Conservation (phyloP, 2,113 vertebrate species). For the Channa argus region DNA sequence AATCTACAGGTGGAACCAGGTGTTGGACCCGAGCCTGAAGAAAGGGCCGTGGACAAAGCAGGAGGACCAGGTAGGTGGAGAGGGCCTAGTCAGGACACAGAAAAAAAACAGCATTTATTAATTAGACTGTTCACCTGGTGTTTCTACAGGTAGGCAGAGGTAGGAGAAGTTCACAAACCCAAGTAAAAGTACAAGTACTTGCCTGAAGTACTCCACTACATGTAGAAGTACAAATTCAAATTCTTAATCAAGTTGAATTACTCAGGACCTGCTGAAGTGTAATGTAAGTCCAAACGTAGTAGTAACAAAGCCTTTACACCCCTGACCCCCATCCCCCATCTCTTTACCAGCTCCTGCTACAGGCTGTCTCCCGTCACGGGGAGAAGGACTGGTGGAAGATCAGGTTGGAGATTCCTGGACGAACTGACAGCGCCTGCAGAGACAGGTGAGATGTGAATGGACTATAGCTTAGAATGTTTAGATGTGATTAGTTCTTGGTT, state of each 20-base stretch:
- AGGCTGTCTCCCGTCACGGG: slow-evolving; percentile 86
- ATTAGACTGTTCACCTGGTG: no score
- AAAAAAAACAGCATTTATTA: no score
- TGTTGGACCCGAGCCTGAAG: slow-evolving; percentile 88
- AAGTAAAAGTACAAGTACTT: no score
- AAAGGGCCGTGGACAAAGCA: slow-evolving; percentile 89
- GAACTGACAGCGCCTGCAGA: slow-evolving; percentile 89
- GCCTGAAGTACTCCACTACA: no score
- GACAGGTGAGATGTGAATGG: slow-evolving; percentile 84
- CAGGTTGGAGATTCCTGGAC: slow-evolving; percentile 88
- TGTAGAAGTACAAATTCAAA: no score
- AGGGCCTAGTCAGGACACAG: background rate
- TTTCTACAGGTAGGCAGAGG: no score
- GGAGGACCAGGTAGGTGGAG: slow-evolving; percentile 86
- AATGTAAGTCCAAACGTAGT: no score
- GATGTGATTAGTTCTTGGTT: background rate
- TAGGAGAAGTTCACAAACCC: no score
- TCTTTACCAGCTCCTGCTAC: slow-evolving; percentile 84
- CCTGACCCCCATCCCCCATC: background rate
- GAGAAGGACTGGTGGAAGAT: slow-evolving; percentile 92
- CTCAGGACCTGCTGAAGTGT: no score
- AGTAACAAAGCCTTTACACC: no score
- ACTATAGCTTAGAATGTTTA: background rate
- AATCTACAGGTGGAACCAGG: slow-evolving; percentile 91
- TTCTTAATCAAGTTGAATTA: no score